Percentiles rank a stretch among this genome's conserved stretches.
These are phyloP conservation scores for Melitaea athalia DNA, from an alignment of 2,888 invertebrate species.

Conservation along the genomic window DNA sequence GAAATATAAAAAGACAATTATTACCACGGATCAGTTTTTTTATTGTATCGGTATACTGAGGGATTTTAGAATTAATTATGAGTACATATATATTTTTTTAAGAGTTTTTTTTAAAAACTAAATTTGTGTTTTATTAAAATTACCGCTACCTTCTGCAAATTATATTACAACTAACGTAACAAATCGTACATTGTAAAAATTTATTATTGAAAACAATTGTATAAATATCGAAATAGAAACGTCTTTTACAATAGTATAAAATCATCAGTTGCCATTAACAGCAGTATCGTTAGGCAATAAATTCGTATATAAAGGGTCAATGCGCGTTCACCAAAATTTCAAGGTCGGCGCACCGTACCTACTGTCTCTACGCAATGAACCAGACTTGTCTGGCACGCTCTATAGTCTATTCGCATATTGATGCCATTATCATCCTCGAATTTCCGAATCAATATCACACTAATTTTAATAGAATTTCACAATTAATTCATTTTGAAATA, in stretches of 20 bases:
- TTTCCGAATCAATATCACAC: slow-evolving; percentile 15
- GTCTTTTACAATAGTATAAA: slow-evolving; percentile 1
- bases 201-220: too few relatives aligned
- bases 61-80: not conserved
- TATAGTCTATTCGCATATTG: slow-evolving; percentile 31
- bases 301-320: slow-evolving; percentile 47
- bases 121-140: not conserved
- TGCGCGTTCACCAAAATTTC: slow-evolving; percentile 48
- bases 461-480: slow-evolving; percentile 12
- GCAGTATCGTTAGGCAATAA: slow-evolving; percentile 40
- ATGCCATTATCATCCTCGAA: slow-evolving; percentile 25
- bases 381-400: slow-evolving; percentile 42
- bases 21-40: not conserved
- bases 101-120: not conserved
- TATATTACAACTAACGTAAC: too few relatives aligned
- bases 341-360: slow-evolving; percentile 46
- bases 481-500: not conserved
- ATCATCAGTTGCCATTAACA: slow-evolving; percentile 36
- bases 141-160: too few relatives aligned
- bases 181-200: too few relatives aligned
- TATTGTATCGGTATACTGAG: not conserved
- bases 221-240: too few relatives aligned
- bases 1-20: slow-evolving; percentile 18
- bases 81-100: too few relatives aligned
- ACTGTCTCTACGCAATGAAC: slow-evolving; percentile 41